Evolutionary conservation across 2,797 vertebrate genomes (phyloP), one percentile per base, ranked within the genome.

Genomic region (Spinus pinus): DNA sequence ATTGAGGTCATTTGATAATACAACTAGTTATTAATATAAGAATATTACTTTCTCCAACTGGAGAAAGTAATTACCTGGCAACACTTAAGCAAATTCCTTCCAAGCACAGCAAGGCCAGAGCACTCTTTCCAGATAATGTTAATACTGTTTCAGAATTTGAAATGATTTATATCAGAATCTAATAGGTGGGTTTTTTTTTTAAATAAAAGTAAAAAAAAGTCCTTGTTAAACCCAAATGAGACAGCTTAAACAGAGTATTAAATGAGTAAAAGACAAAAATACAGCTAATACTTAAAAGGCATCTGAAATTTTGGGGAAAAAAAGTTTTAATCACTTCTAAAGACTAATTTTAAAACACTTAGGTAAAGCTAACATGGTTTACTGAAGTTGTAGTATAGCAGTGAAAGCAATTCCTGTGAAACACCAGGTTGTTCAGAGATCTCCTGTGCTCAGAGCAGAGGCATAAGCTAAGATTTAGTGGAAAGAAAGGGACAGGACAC

Each of bases 31-130:
- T 89, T 95, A 89, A 64, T 80, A 56, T 50, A 80, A 83, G 82
- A 67, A 83, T 74, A 95, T 93, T 39, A 39, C 37, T 39, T 39
- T 39, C 37, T 39, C 37, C 27, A 85, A 80, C 23, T 82, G 44
- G 47, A 70, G 84, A 91, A 94, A 94, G 86, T 96, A 94, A 96
- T 95, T 92, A 86, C 81, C 81, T 96, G 94, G 93, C 95, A 94
- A 80, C 2, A 23, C 57, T 87, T 77, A 71, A 80, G 69, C 42
- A 85, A 77, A 73, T 89, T 91, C 27, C 14, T 93, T 96, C 94
- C 91, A 96, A 96, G 78, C 27, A 51, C 21, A 62, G 28, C 10
- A 83, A 79, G 69, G 17, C 62, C 64, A 81, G 39, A 78, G 13
- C 37, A 31, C 14, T 65, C 44, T 81, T 80, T 92, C 60, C 23